phyloP scores from a whole-genome alignment of 2,888 invertebrate species.

The Drosophila differens region DNA sequence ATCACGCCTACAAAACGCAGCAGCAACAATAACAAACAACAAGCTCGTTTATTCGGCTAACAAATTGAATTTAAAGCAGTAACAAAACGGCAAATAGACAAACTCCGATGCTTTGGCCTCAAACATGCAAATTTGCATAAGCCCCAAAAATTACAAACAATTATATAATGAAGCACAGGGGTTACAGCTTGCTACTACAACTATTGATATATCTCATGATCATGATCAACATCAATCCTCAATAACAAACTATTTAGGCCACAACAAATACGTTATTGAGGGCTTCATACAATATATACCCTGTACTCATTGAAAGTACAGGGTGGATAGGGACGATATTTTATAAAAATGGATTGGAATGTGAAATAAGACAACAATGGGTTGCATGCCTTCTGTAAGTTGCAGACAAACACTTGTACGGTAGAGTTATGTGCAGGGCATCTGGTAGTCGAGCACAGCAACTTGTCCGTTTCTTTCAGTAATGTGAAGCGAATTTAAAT shows the following conservation, averaged over 20 bases:
- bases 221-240: constrained; percentile 29
- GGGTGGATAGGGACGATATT: background rate
- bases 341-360: too few relatives aligned
- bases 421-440: background rate
- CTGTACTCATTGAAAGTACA: background rate
- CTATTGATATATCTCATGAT: constrained; percentile 20
- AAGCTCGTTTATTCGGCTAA: constrained; percentile 27
- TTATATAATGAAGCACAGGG: constrained; percentile 67
- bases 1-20: constrained; percentile 55
- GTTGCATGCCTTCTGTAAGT: background rate
- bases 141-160: constrained; percentile 61
- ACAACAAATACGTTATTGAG: constrained; percentile 62
- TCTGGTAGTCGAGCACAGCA: background rate
- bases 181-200: constrained; percentile 23
- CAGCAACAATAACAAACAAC: constrained; percentile 19
- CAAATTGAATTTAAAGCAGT: constrained; percentile 64
- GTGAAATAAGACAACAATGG: background rate
- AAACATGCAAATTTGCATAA: constrained; percentile 64
- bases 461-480: background rate
- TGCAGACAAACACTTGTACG: background rate
- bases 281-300: constrained; percentile 15
- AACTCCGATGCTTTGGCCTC: constrained; percentile 35
- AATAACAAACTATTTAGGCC: constrained; percentile 40
- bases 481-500: constrained; percentile 61
- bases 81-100: constrained; percentile 31